Evolutionary conservation across 2,797 vertebrate species (phyloP), one percentile per base, ranked within the genome.

Genomic region (Danionella dracula): DNA sequence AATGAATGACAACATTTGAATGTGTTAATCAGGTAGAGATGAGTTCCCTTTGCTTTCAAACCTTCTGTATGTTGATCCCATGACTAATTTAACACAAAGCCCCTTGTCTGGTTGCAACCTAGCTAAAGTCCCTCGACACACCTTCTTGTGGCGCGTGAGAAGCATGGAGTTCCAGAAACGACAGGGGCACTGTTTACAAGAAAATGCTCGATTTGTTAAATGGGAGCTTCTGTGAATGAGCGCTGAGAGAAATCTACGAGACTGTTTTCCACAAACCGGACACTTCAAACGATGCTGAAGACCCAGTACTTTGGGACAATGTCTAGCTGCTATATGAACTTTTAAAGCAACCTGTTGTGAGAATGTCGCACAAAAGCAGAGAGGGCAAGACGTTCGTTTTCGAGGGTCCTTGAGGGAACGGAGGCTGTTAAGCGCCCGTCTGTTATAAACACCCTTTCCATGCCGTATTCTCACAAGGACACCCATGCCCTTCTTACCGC

Each of bases 151-250:
- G 79, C 90, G 82, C 59, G 80, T 75, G 74, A 92, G 88, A 68
- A 91, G 89, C 4, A 78, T 76, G 21, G 84, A 83, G 15, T 91
- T 92, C 90, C 90, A 92, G 79, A 91, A 92, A 78, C 87, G 78
- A 70, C 81, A 81, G 5, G 85, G 79, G 78, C 90, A 92, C 72
- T 80, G 84, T 56, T 78, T 83, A 78, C 90, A 92, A 69, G 88
- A 88, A 75, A 91, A 91, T 15, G 88, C 86, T 79, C 88, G 87
- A 76, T 79, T 87, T 74, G 86, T 78, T 35, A 88, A 86, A 72
- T 92, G 90, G 59, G 82, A 85, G 63, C 88, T 86, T 76, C 90
- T 83, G 71, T 92, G 90, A 75, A 86, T 81, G 66, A 90, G 90
- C 68, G 88, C 87, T 21, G 86, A 82, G 81, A 90, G 75, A 71